Base-by-base conservation (phyloP, 1,140 invertebrate genomes). In the Samia ricini region DNA sequence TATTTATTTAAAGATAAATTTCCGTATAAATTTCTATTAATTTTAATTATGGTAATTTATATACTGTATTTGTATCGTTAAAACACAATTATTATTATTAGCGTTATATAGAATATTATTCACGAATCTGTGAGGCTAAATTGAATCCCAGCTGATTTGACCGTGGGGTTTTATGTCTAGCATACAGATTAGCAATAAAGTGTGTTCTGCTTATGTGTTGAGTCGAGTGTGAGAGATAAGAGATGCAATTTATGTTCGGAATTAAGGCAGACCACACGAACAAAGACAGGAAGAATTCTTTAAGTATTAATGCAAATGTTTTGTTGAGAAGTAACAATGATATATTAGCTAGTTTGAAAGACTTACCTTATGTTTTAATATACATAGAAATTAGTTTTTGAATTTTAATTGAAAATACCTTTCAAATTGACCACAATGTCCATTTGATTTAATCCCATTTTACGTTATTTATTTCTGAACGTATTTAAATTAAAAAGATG, bases 121-220 rank as follows among this genome's bases (percentile, higher is more conserved):
- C 55, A 65, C 56, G 48, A 63, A n/a, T 42, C 20, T 61, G 24
- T 56, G 48, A 48, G 36, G 48, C 20, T n/a, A n/a, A n/a, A 12
- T 20, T 52, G 29, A 60, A 68, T 69, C 66, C 64, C 26, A 59
- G 26, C 64, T 48, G 59, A 49, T 64, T 56, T 59, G 58, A 51
- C 49, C 10, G 63, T 56, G 66, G 66, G 63, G 65, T 68, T 54
- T 2, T 57, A 26, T 56, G 15, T 42, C 33, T 56, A 59, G 49
- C 18, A 48, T 12, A 64, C 52, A 60, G 57, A 64, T 42, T 61
- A 52, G 42, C 26, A 29, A 57, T 64, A 29, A 7, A 54, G 20
- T 57, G 55, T 68, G 59, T 56, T 56, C 42, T 23, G 59, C 19
- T 21, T 55, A 22, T 23, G 61, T 54, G 63, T 65, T 60, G 21